A percentile compares a stretch with the other conserved stretches of the same genome.
Evolutionary conservation across 2,888 invertebrate genomes (phyloP).

Genomic region (Vannuccia rotundouncinata): DNA sequence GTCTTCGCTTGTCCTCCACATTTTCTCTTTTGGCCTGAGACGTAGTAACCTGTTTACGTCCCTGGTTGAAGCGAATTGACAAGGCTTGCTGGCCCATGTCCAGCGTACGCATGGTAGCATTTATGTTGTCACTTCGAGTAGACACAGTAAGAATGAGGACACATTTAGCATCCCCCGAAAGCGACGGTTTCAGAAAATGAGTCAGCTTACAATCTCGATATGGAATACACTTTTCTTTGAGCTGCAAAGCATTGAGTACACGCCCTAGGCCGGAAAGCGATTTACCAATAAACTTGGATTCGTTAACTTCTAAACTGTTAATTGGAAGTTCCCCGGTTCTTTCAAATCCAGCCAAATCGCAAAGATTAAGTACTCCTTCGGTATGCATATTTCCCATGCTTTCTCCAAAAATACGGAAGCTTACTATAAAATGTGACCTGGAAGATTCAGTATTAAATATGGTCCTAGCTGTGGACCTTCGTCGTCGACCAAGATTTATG

Average conservation of each 20-base stretch:
- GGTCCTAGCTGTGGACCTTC: not conserved
- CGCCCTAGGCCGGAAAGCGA: conserved; percentile 29
- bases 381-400: not conserved
- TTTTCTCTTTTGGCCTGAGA: too few species aligned
- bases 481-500: not conserved
- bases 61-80: conserved; percentile 18
- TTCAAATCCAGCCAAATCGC: conserved; percentile 34
- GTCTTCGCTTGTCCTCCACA: too few species aligned
- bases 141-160: conserved; percentile 32
- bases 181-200: conserved; percentile 30
- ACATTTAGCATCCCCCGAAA: conserved; percentile 33
- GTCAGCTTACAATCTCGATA: conserved; percentile 30
- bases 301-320: not conserved
- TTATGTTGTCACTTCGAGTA: conserved; percentile 10
- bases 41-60: conserved; percentile 7
- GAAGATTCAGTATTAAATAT: conserved; percentile 29
- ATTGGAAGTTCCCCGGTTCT: conserved; percentile 3
- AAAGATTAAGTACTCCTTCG: conserved; percentile 24
- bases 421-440: conserved; percentile 33
- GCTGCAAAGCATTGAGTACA: conserved; percentile 28
- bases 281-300: conserved; percentile 34
- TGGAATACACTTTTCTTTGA: conserved; percentile 22
- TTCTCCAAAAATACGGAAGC: conserved; percentile 25
- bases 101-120: conserved; percentile 10
- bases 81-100: conserved; percentile 22